phyloP scores from a whole-genome alignment of 2,797 vertebrate genomes.

The Tenualosa ilisha region DNA sequence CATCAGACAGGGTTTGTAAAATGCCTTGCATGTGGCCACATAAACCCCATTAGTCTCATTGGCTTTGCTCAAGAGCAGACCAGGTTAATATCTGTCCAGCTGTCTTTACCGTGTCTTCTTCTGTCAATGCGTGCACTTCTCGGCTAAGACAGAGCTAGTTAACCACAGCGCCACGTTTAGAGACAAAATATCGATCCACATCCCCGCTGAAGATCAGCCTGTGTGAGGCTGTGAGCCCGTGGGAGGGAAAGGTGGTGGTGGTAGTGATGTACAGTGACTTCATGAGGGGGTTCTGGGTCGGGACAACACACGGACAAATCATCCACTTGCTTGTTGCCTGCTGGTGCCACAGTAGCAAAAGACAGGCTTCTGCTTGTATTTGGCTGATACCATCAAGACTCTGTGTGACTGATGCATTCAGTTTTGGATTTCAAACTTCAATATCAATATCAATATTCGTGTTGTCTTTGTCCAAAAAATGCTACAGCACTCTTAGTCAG shows the following conservation, averaged over 20 bases:
- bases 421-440: no score
- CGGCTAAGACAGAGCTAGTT: not conserved
- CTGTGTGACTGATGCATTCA: not conserved
- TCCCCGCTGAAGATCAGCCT: not conserved
- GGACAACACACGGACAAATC: not conserved
- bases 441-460: no score
- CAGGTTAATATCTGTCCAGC: not conserved
- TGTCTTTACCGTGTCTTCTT: not conserved
- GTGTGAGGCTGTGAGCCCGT: not conserved
- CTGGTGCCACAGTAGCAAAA: not conserved
- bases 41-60: not conserved
- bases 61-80: not conserved
- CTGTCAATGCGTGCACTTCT: not conserved
- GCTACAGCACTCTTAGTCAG: no score
- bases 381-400: slow-evolving; percentile 32
- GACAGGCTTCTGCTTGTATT: slow-evolving; percentile 40
- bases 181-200: not conserved
- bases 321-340: not conserved
- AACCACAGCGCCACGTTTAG: not conserved
- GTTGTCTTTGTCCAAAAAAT: no score
- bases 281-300: not conserved
- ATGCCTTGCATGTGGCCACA: not conserved
- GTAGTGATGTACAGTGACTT: slow-evolving; percentile 11
- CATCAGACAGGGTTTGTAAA: not conserved
- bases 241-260: not conserved